phyloP scores from a whole-genome alignment of 2,797 vertebrate genomes.

The Prionace glauca region DNA sequence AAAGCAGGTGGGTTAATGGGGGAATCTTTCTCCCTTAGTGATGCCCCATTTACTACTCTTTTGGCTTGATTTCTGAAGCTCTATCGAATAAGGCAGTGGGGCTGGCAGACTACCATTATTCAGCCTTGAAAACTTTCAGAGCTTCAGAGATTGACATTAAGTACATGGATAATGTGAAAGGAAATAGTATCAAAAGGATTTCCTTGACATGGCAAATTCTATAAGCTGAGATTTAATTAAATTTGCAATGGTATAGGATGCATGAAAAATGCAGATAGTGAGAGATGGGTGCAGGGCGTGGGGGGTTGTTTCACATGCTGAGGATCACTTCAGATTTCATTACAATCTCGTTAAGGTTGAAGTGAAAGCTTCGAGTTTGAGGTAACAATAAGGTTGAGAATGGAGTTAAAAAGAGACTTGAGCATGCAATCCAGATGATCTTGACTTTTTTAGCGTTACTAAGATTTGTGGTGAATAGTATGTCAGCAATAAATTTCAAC shows the following conservation, averaged over 20 bases:
- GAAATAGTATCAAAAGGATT: not conserved
- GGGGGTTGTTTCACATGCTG: not conserved
- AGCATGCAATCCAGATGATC: not conserved
- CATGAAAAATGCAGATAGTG: not conserved
- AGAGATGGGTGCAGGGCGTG: too few species aligned
- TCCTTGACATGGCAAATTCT: not conserved
- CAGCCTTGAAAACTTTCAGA: not conserved
- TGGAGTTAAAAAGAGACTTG: not conserved
- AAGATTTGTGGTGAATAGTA: not conserved
- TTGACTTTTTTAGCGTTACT: not conserved
- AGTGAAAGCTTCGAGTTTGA: not conserved
- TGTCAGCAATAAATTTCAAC: not conserved
- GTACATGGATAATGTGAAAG: not conserved
- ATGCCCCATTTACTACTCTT: not conserved
- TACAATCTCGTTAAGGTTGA: not conserved
- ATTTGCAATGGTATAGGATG: not conserved
- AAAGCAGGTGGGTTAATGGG: conserved; percentile 72
- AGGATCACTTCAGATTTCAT: not conserved
- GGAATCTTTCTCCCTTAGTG: not conserved
- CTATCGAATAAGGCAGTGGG: not conserved
- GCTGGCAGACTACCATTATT: not conserved
- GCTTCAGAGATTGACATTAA: not conserved
- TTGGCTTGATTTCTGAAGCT: not conserved
- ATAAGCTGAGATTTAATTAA: not conserved
- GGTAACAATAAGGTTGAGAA: not conserved